These are phyloP conservation scores for Stramonita haemastoma DNA, from an alignment of 2,888 invertebrate species.

Conservation along the genomic window DNA sequence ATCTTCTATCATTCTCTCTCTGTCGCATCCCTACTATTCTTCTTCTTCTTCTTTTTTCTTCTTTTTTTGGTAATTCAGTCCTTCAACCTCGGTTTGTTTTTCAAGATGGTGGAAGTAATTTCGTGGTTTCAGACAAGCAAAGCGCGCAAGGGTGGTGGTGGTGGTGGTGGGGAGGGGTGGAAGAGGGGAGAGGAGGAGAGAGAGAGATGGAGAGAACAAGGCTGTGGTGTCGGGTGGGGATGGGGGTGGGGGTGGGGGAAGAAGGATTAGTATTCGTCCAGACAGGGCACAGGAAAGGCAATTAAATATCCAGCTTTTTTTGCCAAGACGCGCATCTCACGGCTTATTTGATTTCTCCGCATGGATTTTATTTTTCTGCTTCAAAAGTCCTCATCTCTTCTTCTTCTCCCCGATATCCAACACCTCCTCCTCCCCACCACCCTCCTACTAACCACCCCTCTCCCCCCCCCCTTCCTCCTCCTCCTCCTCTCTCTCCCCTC, in stretches of 20 bases:
- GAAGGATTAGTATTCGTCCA: constrained; percentile 20
- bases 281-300: constrained; percentile 20
- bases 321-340: constrained; percentile 26
- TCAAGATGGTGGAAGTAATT: constrained; percentile 42
- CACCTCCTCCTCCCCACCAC: neutral
- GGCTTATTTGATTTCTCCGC: constrained; percentile 41
- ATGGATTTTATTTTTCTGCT: constrained; percentile 41
- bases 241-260: neutral
- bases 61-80: neutral
- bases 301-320: constrained; percentile 39
- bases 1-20: neutral
- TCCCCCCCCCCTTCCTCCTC: neutral
- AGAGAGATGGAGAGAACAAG: neutral
- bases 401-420: neutral
- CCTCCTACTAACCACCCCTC: neutral
- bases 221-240: neutral
- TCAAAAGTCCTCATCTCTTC: neutral
- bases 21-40: neutral
- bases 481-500: neutral
- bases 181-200: neutral
- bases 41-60: neutral
- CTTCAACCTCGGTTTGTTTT: constrained; percentile 22
- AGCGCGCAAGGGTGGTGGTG: neutral
- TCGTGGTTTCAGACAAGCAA: constrained; percentile 30
- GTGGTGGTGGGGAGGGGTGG: neutral